These are phyloP conservation scores for Crocodylus rhombifer DNA, from an alignment of 2,797 vertebrate species.

Conservation along the genomic window DNA sequence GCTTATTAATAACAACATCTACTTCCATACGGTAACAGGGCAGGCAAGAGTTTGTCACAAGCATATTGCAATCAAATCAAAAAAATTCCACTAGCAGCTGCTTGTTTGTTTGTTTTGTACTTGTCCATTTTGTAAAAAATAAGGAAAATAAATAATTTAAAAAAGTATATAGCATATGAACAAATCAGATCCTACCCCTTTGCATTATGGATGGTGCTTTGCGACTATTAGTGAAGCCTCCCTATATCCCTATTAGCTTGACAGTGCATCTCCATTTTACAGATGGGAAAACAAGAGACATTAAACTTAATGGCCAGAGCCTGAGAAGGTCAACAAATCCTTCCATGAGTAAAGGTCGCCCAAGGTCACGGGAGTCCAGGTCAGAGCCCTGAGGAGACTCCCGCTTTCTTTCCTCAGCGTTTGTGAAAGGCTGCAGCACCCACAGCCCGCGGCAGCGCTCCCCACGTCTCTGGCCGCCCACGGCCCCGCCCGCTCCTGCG, in stretches of 20 bases:
- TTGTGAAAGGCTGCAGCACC: not conserved
- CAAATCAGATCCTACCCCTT: not conserved
- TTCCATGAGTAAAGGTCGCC: too few relatives aligned
- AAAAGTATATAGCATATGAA: not conserved
- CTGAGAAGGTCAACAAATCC: too few relatives aligned
- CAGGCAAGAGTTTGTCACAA: not conserved
- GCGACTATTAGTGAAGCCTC: not conserved
- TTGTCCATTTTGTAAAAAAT: not conserved
- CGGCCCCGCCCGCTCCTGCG: not conserved
- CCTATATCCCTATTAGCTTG: not conserved
- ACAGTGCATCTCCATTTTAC: too few relatives aligned
- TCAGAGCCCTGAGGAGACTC: too few relatives aligned
- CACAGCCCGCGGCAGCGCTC: too few relatives aligned
- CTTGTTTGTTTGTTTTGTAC: too few relatives aligned
- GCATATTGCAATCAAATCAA: not conserved
- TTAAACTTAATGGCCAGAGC: too few relatives aligned
- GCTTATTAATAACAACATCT: not conserved
- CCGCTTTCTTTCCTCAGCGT: too few relatives aligned
- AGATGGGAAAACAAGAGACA: not conserved
- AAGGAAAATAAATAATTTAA: not conserved
- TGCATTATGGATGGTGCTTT: not conserved
- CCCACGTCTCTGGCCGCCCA: not conserved
- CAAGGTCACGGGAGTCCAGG: too few relatives aligned
- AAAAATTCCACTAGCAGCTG: not conserved
- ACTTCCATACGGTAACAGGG: not conserved